These are phyloP conservation scores for Nothocercus nigrocapillus DNA, from an alignment of 2,113 vertebrate genomes.

Conservation along the genomic window DNA sequence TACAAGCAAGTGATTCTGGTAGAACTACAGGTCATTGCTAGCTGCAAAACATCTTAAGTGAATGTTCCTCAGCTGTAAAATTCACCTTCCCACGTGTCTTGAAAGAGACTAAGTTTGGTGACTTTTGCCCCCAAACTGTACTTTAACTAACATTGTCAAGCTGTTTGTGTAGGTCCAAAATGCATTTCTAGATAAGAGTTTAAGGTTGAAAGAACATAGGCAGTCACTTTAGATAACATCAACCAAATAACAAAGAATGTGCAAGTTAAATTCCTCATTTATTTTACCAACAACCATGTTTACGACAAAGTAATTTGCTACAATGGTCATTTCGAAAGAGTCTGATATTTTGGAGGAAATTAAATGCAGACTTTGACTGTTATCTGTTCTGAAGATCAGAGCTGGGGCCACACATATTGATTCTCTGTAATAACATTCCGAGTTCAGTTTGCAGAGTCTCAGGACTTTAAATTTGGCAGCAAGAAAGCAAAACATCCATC, in stretches of 20 bases:
- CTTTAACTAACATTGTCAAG: background rate
- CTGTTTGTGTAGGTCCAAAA: background rate
- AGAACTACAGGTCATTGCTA: background rate
- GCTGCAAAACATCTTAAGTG: background rate
- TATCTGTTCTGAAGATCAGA: slow-evolving; percentile 76
- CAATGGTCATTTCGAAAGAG: slow-evolving; percentile 55
- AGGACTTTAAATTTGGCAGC: slow-evolving; percentile 56
- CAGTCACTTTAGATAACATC: slow-evolving; percentile 2
- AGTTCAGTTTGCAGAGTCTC: slow-evolving; percentile 39
- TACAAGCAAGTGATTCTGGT: background rate
- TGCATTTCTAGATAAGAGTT: background rate
- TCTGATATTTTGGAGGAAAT: slow-evolving; percentile 84
- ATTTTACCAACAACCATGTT: slow-evolving; percentile 70
- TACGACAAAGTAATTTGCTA: slow-evolving; percentile 67
- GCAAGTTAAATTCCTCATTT: slow-evolving; percentile 49
- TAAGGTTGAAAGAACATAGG: background rate
- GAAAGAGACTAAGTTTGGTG: background rate
- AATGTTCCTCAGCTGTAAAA: background rate
- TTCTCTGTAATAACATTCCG: slow-evolving; percentile 74
- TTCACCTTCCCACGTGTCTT: background rate
- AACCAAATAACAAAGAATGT: slow-evolving; percentile 28
- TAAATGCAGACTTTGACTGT: slow-evolving; percentile 67
- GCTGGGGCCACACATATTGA: slow-evolving; percentile 52
- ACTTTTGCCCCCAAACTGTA: background rate
- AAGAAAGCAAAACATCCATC: slow-evolving; percentile 66